Evolutionary conservation across 2,797 vertebrate species (phyloP), one percentile per base, ranked within the genome.

Genomic region (Rhadinocentrus ornatus): DNA sequence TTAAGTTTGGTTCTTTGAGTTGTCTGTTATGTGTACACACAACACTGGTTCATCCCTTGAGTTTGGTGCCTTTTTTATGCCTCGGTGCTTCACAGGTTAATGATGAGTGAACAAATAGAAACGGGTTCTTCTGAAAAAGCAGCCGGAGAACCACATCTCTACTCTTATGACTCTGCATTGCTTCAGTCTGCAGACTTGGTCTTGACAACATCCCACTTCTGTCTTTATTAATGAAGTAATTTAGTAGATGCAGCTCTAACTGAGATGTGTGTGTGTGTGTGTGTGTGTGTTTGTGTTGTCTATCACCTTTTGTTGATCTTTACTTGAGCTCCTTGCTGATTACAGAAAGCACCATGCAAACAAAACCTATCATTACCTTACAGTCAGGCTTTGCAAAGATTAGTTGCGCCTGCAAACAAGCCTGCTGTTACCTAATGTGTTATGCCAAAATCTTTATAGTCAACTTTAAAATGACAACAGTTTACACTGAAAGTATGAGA

Each of bases 301-400:
- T 83, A 3, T 66, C 77, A 61, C 64, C 78, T 71, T 37, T 53
- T 81, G 83, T 73, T 75, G 77, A 74, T 80, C 52, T 87, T 74
- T 41, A 59, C 69, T 73, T 74, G 60, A 81, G 66, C 35, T 72
- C 44, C 50, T 59, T 53, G 37, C 37, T 69, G 77, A 82, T 86
- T 83, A 73, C 20, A 48, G 52, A 75, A 66, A 84, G 76, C 53
- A 11, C 29, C 62, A n/a, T 65, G 72, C 82, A 87, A 89, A 91
- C 76, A 87, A 71, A 69, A 71, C 65, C 80, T 64, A 69, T 75
- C 68, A 77, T 85, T 83, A 83, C 57, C 63, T 74, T 69, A 83
- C 71, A 84, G 74, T 73, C 46, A 10, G 62, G 73, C 77, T 84
- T 82, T 50, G 26, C 24, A 41, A 26, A 65, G 86, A 86, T 88